Evolutionary conservation across 2,113 vertebrate genomes (phyloP).

Genomic region (Ceyx margarethae): DNA sequence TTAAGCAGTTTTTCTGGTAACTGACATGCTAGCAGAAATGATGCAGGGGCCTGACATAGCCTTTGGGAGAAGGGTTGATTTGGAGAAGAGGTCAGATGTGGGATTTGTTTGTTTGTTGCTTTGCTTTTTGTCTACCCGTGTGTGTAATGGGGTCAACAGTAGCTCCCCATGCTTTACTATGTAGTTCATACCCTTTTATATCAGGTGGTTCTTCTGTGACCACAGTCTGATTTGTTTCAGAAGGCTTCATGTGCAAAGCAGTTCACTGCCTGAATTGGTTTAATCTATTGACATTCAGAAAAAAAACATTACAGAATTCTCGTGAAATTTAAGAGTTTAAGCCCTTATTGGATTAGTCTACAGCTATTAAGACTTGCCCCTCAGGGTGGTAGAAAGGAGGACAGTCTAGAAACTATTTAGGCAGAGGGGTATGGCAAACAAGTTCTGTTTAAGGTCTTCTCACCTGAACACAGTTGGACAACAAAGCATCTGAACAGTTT

Average conservation of each 20-base stretch:
- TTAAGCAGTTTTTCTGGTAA: not conserved
- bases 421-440: not conserved
- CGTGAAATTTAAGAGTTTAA: not conserved
- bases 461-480: fast-evolving
- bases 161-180: not conserved
- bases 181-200: not conserved
- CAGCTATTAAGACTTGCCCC: not conserved
- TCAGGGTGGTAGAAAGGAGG: not conserved
- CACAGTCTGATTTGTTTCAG: not conserved
- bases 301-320: not conserved
- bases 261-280: not conserved
- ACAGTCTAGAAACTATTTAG: not conserved
- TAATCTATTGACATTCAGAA: fast-evolving
- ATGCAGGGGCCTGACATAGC: not conserved
- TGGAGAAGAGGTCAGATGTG: not conserved
- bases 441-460: not conserved
- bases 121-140: not conserved
- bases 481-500: not conserved
- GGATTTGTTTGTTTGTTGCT: not conserved
- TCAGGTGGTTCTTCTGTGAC: not conserved
- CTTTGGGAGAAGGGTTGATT: not conserved
- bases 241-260: not conserved
- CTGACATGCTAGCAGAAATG: not conserved
- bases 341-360: not conserved
- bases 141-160: not conserved